Percentiles rank a stretch among this genome's conserved stretches.
phyloP scores from a whole-genome alignment of 1,140 invertebrate species.

The Panonychus citri region DNA sequence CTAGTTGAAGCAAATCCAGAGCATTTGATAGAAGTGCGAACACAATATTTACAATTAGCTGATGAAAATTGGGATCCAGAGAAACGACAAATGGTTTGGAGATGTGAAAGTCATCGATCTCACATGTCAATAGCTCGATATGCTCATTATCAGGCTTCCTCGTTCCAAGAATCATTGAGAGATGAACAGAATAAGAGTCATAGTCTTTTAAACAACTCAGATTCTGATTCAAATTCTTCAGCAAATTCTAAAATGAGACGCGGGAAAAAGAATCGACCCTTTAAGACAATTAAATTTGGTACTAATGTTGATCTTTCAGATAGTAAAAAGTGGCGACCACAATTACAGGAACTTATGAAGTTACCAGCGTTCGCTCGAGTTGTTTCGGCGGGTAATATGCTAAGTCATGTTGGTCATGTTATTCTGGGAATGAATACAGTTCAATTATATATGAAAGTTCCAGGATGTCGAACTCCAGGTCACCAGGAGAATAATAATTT shows the following conservation, averaged over 20 bases:
- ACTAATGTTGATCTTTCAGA: slow-evolving; percentile 99
- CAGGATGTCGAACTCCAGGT: slow-evolving; percentile 74
- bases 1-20: slow-evolving; percentile 95
- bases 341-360: slow-evolving; percentile 85
- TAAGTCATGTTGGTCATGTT: slow-evolving; percentile 93
- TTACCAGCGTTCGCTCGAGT: slow-evolving; percentile 86
- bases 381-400: slow-evolving; percentile 86
- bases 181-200: slow-evolving; percentile 54
- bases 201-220: slow-evolving; percentile 38
- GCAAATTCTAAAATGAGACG: slow-evolving; percentile 1
- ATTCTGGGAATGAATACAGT: slow-evolving; percentile 99
- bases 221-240: slow-evolving; percentile 51
- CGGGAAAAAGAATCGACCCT: not conserved
- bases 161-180: slow-evolving; percentile 83
- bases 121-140: slow-evolving; percentile 91
- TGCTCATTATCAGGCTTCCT: slow-evolving; percentile 91
- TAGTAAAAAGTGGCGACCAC: slow-evolving; percentile 78
- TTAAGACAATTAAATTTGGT: slow-evolving; percentile 51
- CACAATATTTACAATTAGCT: slow-evolving; percentile 72
- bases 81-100: slow-evolving; percentile 55
- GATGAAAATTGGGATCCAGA: slow-evolving; percentile 80
- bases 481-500: slow-evolving; percentile 99
- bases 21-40: slow-evolving; percentile 83
- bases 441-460: slow-evolving; percentile 97
- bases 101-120: slow-evolving; percentile 73